These are phyloP conservation scores for Lutjanus campechanus DNA, from an alignment of 2,797 vertebrate species.

Conservation along the genomic window DNA sequence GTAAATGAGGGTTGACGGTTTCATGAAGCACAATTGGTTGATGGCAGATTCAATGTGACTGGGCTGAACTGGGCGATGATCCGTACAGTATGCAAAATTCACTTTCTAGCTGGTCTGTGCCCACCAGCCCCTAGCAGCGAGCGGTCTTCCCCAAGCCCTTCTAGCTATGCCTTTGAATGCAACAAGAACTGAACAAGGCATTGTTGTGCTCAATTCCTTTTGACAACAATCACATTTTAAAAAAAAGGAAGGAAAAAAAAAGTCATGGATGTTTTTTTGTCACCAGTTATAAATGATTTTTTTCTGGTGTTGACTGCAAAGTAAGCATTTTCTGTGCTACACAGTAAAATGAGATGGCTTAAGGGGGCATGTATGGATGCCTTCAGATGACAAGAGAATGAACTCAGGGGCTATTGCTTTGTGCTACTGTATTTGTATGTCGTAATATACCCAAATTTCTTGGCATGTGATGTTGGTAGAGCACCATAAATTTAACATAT, in stretches of 20 bases:
- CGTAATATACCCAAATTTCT: slow-evolving; percentile 60
- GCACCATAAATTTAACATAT: slow-evolving; percentile 50
- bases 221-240: slow-evolving; percentile 97
- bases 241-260: slow-evolving; percentile 81
- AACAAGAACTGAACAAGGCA: slow-evolving; percentile 91
- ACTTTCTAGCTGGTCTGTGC: slow-evolving; percentile 97
- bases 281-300: slow-evolving; percentile 90
- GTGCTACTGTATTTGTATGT: slow-evolving; percentile 35
- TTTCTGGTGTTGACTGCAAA: slow-evolving; percentile 67
- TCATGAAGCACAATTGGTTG: slow-evolving; percentile 98
- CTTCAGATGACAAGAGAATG: slow-evolving; percentile 65
- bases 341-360: slow-evolving; percentile 46
- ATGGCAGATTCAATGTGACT: slow-evolving; percentile 99
- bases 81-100: slow-evolving; percentile 99
- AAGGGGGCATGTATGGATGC: slow-evolving; percentile 49
- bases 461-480: slow-evolving; percentile 58
- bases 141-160: slow-evolving; percentile 89
- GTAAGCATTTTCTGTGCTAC: slow-evolving; percentile 72
- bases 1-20: slow-evolving; percentile 98
- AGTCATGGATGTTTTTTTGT: slow-evolving; percentile 90
- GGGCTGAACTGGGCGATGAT: slow-evolving; percentile 99
- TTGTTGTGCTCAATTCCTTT: slow-evolving; percentile 93
- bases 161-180: slow-evolving; percentile 90
- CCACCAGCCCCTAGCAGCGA: slow-evolving; percentile 94
- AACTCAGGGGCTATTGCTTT: slow-evolving; percentile 33